phyloP scores from a whole-genome alignment of 2,797 vertebrate species.

The Mormyrus hasselquistii region DNA sequence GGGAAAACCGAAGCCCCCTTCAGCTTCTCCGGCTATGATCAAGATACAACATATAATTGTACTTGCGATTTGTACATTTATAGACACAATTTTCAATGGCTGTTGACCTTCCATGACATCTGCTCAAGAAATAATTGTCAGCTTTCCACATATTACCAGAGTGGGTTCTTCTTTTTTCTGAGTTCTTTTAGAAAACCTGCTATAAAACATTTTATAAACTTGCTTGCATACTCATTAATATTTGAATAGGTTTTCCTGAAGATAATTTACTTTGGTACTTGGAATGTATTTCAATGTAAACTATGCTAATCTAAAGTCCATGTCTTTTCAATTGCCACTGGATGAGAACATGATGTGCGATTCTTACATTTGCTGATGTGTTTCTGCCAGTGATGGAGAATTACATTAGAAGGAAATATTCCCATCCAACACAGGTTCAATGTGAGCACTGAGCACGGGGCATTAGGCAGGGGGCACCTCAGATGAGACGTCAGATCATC shows the following conservation, averaged over 20 bases:
- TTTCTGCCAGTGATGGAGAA: neutral
- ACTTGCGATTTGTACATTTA: neutral
- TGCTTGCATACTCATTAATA: neutral
- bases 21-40: neutral
- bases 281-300: neutral
- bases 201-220: neutral
- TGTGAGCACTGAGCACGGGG: neutral
- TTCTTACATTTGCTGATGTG: neutral
- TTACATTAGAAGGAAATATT: neutral
- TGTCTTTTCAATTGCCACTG: neutral
- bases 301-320: neutral
- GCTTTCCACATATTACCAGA: neutral
- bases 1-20: neutral
- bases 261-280: neutral
- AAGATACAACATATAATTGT: neutral
- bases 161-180: neutral
- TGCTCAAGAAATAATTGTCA: neutral
- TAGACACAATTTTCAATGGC: neutral
- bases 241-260: neutral
- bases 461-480: neutral
- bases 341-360: neutral
- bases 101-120: neutral
- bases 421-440: neutral
- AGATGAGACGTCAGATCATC: neutral
- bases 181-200: neutral